phyloP scores from a whole-genome alignment of 1,140 invertebrate species.

The Propsilocerus akamusi region DNA sequence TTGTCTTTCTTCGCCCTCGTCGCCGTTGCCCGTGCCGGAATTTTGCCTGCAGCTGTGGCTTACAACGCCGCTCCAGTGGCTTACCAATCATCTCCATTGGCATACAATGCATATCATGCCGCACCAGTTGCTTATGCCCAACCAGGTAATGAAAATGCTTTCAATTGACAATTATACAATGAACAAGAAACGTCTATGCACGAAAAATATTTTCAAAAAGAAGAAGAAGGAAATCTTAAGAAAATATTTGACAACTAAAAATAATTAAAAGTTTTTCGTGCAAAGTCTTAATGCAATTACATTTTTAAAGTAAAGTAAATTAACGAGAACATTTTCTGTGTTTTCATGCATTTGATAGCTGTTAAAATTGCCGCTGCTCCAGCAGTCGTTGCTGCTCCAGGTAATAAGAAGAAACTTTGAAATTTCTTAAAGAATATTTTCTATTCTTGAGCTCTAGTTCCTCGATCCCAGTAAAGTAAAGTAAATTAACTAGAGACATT shows the following conservation, averaged over 20 bases:
- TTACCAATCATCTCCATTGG: slow-evolving; percentile 11
- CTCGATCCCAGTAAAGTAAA: not conserved
- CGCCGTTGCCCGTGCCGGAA: slow-evolving; percentile 25
- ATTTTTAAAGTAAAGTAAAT: too few relatives aligned
- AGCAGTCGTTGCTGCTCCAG: slow-evolving; percentile 13
- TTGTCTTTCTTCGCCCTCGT: slow-evolving; percentile 24
- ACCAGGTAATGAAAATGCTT: slow-evolving; percentile 6
- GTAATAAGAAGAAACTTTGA: not conserved
- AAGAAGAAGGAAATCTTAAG: too few relatives aligned
- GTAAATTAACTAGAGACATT: not conserved
- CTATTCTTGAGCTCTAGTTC: slow-evolving; percentile 11
- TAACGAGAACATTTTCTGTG: too few relatives aligned
- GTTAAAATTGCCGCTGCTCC: slow-evolving; percentile 6
- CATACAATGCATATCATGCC: slow-evolving; percentile 10
- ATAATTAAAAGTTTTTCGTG: too few relatives aligned
- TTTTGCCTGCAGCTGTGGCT: slow-evolving; percentile 15
- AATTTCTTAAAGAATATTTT: not conserved
- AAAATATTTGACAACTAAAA: too few relatives aligned
- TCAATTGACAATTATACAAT: too few relatives aligned
- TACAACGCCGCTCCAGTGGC: slow-evolving; percentile 9
- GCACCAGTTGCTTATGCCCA: slow-evolving; percentile 14
- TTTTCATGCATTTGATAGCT: not conserved
- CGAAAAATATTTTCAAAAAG: too few relatives aligned
- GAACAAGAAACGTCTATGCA: too few relatives aligned
- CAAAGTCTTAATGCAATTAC: too few relatives aligned